Evolutionary conservation across 2,113 vertebrate genomes (phyloP).

Genomic region (Furnarius figulus): DNA sequence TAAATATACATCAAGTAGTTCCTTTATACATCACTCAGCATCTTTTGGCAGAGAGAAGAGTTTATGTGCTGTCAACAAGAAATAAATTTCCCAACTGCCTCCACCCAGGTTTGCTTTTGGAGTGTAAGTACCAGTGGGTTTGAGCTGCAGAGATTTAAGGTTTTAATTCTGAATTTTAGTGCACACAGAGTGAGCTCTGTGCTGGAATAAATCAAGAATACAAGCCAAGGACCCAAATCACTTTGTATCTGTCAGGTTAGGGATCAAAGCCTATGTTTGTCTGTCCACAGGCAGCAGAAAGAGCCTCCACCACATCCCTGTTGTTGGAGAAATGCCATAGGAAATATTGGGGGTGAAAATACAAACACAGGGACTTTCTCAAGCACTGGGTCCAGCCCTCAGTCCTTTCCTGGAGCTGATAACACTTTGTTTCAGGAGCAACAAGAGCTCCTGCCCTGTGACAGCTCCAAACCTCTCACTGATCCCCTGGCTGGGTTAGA

Average conservation of each 20-base stretch:
- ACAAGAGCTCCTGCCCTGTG: neutral
- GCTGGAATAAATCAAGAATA: neutral
- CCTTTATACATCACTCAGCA: neutral
- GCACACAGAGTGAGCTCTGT: neutral
- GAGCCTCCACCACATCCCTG: neutral
- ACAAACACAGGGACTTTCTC: neutral
- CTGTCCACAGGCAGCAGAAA: neutral
- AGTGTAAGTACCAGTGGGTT: neutral
- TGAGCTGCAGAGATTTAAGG: neutral
- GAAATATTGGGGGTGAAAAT: rapidly evolving
- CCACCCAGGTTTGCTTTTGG: neutral
- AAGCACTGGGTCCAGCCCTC: neutral
- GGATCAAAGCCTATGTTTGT: neutral
- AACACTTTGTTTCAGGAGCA: neutral
- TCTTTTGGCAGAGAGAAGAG: neutral
- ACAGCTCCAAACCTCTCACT: neutral
- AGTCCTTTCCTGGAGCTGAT: neutral
- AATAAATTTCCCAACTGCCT: neutral
- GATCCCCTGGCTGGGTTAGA: rapidly evolving
- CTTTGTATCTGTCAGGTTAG: neutral
- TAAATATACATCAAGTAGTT: neutral
- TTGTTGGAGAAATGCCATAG: neutral
- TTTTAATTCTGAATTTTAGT: neutral
- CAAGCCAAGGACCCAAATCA: neutral
- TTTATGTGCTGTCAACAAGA: neutral